A percentile compares a stretch with the other conserved stretches of the same genome.
phyloP scores from a whole-genome alignment of 2,888 invertebrate genomes.

The Machimus atricapillus region DNA sequence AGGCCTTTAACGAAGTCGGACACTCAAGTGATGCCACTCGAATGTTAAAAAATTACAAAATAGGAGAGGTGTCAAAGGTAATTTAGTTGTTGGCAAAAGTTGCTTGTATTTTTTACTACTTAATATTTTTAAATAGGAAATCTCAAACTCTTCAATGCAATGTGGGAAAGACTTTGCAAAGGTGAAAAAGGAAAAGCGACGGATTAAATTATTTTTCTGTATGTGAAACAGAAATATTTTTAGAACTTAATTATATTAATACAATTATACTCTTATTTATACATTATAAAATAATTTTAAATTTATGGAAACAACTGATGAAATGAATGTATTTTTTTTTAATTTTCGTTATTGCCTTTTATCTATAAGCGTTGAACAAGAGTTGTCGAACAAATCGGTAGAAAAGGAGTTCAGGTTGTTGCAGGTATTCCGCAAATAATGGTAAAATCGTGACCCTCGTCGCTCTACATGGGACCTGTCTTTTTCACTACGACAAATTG shows the following conservation, averaged over 20 bases:
- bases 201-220: conserved; percentile 49
- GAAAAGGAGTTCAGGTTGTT: conserved; percentile 64
- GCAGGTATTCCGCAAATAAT: conserved; percentile 72
- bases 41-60: conserved; percentile 68
- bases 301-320: not conserved
- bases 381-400: conserved; percentile 64
- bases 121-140: not conserved
- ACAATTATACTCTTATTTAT: not conserved
- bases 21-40: conserved; percentile 72
- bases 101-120: not conserved
- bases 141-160: not conserved
- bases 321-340: not conserved
- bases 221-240: conserved; percentile 46
- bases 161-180: conserved; percentile 31
- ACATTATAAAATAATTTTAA: not conserved
- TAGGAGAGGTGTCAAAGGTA: conserved; percentile 67
- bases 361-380: conserved; percentile 61
- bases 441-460: conserved; percentile 78
- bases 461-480: conserved; percentile 66
- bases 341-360: not conserved
- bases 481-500: conserved; percentile 75
- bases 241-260: not conserved
- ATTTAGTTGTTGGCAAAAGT: not conserved
- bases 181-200: conserved; percentile 46
- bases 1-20: conserved; percentile 71